Evolutionary conservation across 2,888 invertebrate species (phyloP), one percentile per base, ranked within the genome.

Genomic region (Bhutanitis thaidina): DNA sequence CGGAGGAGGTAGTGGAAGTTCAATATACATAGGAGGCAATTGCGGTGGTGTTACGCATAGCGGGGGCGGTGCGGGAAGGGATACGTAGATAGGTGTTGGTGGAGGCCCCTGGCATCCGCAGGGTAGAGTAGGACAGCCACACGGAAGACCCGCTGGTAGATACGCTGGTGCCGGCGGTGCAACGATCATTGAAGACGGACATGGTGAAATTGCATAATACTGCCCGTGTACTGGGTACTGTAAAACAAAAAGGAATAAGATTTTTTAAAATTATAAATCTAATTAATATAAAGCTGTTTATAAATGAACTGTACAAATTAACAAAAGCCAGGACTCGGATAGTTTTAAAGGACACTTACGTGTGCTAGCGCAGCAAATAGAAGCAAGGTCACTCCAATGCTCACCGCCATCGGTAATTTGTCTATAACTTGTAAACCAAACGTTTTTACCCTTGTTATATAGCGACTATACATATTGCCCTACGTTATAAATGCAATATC

Each of bases 21-120:
- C 80, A 5, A 83, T 39, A 39, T 68, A 70, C 64, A 82, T 69
- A 0, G 81, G 81, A 1, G 81, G 79, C 7, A 69, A 55, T 1
- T 76, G 73, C 1, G 84, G 85, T n/a, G 79, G 82, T 15, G 68
- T 76, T 0, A 82, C 70, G 43, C 76, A 77, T 9, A 84, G 64
- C 0, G 84, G 83, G 7, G 84, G 81, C 0, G 79, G 85, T 0
- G 79, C 57, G 7, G 86, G 86, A 2, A 84, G 58, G 2, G 75
- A 70, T 8, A 86, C 67, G 55, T 81, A 82, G 45, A 84, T 64
- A 0, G 85, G 85, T 0, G 74, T 59, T 0, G 70, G 54, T 0
- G 71, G 66, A 0, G 74, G 71, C 0, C 69, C 65, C 0, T 74
- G 67, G 7, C 72, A 60, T 5, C 69, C 57, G 36, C 74, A 30